Conservation (phyloP, 2,113 vertebrate species). For the Charadrius vociferus region DNA sequence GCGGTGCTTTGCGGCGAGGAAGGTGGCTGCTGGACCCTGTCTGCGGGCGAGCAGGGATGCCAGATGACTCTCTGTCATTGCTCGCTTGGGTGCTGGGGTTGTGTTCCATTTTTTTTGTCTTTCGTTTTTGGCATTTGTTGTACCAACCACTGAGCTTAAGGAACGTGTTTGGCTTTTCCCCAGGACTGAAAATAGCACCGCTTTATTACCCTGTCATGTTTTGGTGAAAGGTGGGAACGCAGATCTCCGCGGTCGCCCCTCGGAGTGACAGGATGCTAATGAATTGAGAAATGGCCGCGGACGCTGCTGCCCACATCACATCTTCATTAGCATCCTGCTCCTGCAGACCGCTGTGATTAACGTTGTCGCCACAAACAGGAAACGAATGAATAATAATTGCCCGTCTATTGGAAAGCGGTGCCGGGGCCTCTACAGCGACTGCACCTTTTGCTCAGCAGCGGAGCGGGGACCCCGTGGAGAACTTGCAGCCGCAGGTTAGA, state of each 20-base stretch:
- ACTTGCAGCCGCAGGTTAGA: neutral
- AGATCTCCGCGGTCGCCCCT: neutral
- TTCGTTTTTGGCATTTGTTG: neutral
- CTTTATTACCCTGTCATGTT: constrained; percentile 57
- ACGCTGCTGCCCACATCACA: constrained; percentile 37
- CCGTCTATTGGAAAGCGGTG: constrained; percentile 43
- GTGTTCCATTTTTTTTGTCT: neutral
- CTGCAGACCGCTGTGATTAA: constrained; percentile 66
- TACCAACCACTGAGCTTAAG: neutral
- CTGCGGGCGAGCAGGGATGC: neutral
- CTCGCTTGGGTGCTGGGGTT: neutral
- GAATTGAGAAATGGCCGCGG: constrained; percentile 45
- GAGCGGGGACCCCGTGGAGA: neutral
- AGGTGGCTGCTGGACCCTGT: neutral
- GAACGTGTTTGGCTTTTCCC: neutral
- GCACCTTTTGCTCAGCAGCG: constrained; percentile 32
- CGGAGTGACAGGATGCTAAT: constrained; percentile 49
- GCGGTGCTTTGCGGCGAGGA: neutral
- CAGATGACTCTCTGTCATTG: rapidly evolving
- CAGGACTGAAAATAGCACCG: neutral
- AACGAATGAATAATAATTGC: constrained; percentile 64
- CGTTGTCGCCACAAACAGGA: constrained; percentile 61
- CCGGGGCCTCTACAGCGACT: constrained; percentile 33
- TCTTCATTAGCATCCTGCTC: constrained; percentile 74
- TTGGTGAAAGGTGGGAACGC: constrained; percentile 28